phyloP scores from a whole-genome alignment of 2,113 vertebrate genomes.

The Pitta sordida region DNA sequence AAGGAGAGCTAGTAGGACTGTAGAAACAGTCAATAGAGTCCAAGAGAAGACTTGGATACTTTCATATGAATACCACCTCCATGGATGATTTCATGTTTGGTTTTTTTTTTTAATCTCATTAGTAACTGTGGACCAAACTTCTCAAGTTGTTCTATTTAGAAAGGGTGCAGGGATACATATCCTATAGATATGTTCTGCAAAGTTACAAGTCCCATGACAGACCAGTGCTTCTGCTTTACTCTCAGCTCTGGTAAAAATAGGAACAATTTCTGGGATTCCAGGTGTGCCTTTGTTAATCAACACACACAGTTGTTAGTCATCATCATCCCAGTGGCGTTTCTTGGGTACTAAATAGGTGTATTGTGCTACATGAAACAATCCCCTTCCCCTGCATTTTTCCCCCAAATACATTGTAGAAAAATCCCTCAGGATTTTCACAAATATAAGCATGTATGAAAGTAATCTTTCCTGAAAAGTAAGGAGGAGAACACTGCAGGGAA shows the following conservation, averaged over 20 bases:
- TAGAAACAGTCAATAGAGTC: not conserved
- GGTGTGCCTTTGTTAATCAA: not conserved
- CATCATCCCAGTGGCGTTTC: not conserved
- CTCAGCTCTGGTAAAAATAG: not conserved
- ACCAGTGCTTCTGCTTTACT: not conserved
- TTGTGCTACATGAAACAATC: no score
- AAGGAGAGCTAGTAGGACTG: not conserved
- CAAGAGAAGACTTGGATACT: not conserved
- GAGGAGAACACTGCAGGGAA: not conserved
- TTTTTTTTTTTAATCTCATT: not conserved
- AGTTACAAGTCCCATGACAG: not conserved
- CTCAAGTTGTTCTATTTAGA: not conserved
- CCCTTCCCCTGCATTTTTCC: no score
- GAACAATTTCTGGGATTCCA: not conserved
- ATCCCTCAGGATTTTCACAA: not conserved
- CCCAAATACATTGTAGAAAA: not conserved
- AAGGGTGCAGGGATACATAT: not conserved
- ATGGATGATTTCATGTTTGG: not conserved
- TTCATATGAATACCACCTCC: not conserved
- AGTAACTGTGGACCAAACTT: not conserved
- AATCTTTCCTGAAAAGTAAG: not conserved
- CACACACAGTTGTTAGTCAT: not conserved
- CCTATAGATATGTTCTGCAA: not conserved
- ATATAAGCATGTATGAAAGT: not conserved
- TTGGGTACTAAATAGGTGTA: not conserved